Evolutionary conservation across 2,113 vertebrate species (phyloP), one percentile per base, ranked within the genome.

Genomic region (Spea bombifrons): DNA sequence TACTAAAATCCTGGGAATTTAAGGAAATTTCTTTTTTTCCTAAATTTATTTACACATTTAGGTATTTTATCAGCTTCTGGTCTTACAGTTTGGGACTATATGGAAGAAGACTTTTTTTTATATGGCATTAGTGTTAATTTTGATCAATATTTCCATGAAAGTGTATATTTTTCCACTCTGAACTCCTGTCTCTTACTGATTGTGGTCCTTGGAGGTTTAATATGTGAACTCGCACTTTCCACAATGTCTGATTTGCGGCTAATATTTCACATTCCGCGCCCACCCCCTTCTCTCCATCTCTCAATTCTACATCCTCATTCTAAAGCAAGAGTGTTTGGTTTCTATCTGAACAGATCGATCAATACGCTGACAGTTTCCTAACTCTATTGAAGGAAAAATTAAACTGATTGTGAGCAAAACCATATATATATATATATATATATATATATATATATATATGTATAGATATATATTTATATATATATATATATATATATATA

Each of bases 301-400:
- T 71, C 47, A 78, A 48, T 78, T 52, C 67, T 44, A 6, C 48
- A 45, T 77, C 46, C 75, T 8, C 17, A 66, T 66, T 66, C 3
- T 15, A 50, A 57, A 45, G 43, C 75, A 77, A n/a, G 59, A 70
- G 75, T 66, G 59, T 77, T 71, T 63, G 57, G 76, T 78, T 78
- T 78, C 76, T 71, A 71, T 78, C 76, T 65, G 76, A 45, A 65
- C 47, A 71, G 67, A 78, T 78, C 76, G 71, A 78, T 71, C 76
- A 78, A 78, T 78, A 78, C 44, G 5, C 48, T 64, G 67, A 52
- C 68, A 65, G 67, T 50, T 78, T 65, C 66, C 75, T 69, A 77
- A 77, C 67, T 71, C 76, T 71, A 78, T 78, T 78, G 76, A 61
- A 78, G 30, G 76, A 65, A 78, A 78, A 78, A 63, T 71, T 47